phyloP scores from a whole-genome alignment of 1,140 invertebrate genomes.

The Drosophila nigromelanica region DNA sequence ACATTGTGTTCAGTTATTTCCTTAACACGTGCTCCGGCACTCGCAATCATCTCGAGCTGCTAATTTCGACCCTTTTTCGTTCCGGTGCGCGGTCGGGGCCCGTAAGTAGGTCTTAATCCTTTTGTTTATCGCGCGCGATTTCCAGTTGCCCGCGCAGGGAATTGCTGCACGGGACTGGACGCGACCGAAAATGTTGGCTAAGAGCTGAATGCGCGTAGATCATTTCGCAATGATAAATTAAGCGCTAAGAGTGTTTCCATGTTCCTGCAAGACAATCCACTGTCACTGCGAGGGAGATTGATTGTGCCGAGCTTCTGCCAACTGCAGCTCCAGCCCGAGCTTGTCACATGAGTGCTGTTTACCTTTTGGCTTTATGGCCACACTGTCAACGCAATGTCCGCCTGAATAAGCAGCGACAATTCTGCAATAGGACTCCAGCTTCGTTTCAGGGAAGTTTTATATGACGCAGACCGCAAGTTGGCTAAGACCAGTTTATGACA shows the following conservation, averaged over 20 bases:
- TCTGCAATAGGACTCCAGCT: slow-evolving; percentile 61
- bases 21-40: slow-evolving; percentile 68
- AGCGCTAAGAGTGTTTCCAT: slow-evolving; percentile 82
- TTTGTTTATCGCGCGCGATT: slow-evolving; percentile 67
- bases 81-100: slow-evolving; percentile 37
- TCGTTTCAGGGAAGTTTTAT: slow-evolving; percentile 47
- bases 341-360: slow-evolving; percentile 36
- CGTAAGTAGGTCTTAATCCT: slow-evolving; percentile 72
- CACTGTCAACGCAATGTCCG: slow-evolving; percentile 74
- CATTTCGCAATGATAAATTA: slow-evolving; percentile 83
- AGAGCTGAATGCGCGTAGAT: slow-evolving; percentile 59
- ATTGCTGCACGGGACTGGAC: not conserved
- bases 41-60: slow-evolving; percentile 69
- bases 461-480: slow-evolving; percentile 48
- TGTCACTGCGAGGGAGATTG: slow-evolving; percentile 77
- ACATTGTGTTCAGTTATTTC: slow-evolving; percentile 47
- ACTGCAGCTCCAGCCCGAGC: slow-evolving; percentile 3
- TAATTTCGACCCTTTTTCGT: slow-evolving; percentile 60
- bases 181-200: slow-evolving; percentile 13
- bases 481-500: slow-evolving; percentile 76
- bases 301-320: slow-evolving; percentile 57
- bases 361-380: slow-evolving; percentile 44
- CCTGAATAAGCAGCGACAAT: slow-evolving; percentile 66
- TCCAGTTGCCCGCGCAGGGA: slow-evolving; percentile 42
- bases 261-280: slow-evolving; percentile 80